A percentile compares a stretch with the other conserved stretches of the same genome.
phyloP scores from a whole-genome alignment of 2,113 vertebrate genomes.

The Diadophis punctatus region DNA sequence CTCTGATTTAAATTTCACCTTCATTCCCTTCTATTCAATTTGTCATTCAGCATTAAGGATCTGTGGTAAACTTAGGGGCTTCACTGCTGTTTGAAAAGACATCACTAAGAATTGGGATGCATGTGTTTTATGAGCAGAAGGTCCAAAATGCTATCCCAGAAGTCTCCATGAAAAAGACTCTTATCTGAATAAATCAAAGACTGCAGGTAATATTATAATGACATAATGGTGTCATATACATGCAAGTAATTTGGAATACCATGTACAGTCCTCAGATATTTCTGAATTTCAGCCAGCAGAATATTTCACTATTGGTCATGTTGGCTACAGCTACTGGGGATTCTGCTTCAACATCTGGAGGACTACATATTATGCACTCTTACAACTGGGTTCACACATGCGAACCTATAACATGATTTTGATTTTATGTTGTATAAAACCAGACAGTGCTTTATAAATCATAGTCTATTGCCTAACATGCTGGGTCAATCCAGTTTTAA shows the following conservation, averaged over 20 bases:
- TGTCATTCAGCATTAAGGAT: not conserved
- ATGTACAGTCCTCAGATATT: not conserved
- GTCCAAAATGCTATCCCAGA: not conserved
- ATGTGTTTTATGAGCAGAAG: not conserved
- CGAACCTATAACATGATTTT: not conserved
- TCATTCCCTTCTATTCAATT: not conserved
- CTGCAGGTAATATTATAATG: not conserved
- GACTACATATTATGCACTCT: not conserved
- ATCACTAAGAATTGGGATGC: not conserved
- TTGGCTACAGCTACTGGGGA: not conserved
- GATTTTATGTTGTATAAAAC: not conserved
- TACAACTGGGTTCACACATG: not conserved
- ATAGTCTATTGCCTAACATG: not conserved
- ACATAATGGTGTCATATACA: not conserved
- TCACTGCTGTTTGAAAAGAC: not conserved
- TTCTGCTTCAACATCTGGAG: not conserved
- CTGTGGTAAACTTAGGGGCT: not conserved
- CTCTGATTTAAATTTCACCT: not conserved
- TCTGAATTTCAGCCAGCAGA: not conserved
- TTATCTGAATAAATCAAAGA: not conserved
- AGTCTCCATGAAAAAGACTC: not conserved
- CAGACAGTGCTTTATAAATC: not conserved
- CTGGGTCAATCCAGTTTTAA: not conserved
- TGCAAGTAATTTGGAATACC: not conserved
- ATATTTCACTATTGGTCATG: not conserved